Conservation (phyloP, 2,113 vertebrate genomes). For the Calidris pygmaea region DNA sequence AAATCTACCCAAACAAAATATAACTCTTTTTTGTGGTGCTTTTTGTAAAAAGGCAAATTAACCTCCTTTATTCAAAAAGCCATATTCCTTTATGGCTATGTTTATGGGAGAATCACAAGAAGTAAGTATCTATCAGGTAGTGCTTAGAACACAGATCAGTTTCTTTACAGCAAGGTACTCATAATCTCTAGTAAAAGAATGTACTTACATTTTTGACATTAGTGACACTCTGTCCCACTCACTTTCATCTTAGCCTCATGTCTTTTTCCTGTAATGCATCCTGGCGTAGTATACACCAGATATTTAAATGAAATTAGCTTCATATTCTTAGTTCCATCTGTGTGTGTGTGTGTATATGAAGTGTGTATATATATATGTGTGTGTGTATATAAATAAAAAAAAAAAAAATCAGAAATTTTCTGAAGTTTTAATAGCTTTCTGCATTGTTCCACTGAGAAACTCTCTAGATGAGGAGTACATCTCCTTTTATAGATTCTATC, state of each 20-base stretch:
- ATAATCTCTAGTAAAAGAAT: background rate
- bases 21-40: background rate
- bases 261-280: background rate
- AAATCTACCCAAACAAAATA: background rate
- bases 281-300: background rate
- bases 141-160: background rate
- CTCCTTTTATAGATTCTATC: background rate
- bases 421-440: background rate
- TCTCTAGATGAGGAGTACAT: background rate
- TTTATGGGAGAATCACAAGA: background rate
- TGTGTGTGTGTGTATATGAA: background rate
- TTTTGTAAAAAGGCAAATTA: background rate
- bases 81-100: background rate
- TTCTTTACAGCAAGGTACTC: background rate
- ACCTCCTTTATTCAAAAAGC: background rate
- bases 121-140: background rate
- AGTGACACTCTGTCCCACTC: background rate
- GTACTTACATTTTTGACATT: background rate
- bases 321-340: background rate
- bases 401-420: background rate
- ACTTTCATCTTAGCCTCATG: background rate
- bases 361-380: background rate
- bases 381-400: background rate
- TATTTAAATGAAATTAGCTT: background rate
- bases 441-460: background rate